Evolutionary conservation across 53 echinoderm and acorn worm species (phyloP).

Genomic region (Antedon mediterranea): DNA sequence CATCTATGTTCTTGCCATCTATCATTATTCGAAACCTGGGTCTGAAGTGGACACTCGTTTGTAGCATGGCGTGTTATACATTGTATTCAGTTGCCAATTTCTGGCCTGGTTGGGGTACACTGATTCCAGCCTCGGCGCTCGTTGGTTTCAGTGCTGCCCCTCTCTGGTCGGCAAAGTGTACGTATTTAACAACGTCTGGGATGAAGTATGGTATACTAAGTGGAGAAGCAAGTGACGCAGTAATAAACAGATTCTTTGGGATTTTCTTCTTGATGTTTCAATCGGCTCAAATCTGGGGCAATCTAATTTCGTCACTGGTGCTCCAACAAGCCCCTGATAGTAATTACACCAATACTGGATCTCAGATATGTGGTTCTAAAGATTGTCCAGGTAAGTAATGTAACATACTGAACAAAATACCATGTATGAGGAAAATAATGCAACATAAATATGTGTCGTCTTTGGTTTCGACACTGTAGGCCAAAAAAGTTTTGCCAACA

Average conservation of each 20-base stretch:
- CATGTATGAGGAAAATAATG: no score
- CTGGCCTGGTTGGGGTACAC: slow-evolving; percentile 72
- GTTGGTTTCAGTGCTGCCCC: slow-evolving; percentile 86
- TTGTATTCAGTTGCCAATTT: slow-evolving; percentile 66
- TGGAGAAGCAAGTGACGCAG: slow-evolving; percentile 33
- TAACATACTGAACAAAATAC: no score
- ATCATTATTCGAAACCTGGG: slow-evolving; percentile 68
- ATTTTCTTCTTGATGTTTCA: slow-evolving; percentile 93
- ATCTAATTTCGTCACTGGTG: slow-evolving; percentile 72
- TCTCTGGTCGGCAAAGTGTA: slow-evolving; percentile 80
- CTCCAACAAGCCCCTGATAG: slow-evolving; percentile 20
- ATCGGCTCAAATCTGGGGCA: slow-evolving; percentile 68
- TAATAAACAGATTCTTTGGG: slow-evolving; percentile 74
- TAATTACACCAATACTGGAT: neutral
- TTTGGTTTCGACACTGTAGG: no score
- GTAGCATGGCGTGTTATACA: slow-evolving; percentile 42
- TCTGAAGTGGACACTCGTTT: slow-evolving; percentile 67
- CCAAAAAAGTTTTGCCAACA: no score
- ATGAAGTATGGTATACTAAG: slow-evolving; percentile 37
- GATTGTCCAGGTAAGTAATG: slow-evolving; percentile 40
- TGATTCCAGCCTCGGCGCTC: slow-evolving; percentile 80
- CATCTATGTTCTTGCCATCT: slow-evolving; percentile 38
- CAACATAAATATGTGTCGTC: no score
- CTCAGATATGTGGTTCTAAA: slow-evolving; percentile 50
- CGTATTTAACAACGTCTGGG: slow-evolving; percentile 71